These are phyloP conservation scores for Mythimna lalbum DNA, from an alignment of 2,888 invertebrate genomes.

Conservation along the genomic window DNA sequence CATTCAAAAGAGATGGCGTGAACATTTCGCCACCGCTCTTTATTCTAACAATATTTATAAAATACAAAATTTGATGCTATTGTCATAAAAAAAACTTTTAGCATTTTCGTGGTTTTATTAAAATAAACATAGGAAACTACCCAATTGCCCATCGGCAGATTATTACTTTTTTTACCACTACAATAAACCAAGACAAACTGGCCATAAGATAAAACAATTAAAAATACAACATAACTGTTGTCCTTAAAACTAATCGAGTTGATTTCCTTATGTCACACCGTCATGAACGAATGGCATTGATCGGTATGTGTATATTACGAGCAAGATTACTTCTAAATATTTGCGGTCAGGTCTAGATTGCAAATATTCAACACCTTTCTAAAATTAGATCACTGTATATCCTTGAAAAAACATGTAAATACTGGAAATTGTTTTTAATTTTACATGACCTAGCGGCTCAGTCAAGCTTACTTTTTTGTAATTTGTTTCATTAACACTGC, in stretches of 20 bases:
- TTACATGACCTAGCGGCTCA: neutral
- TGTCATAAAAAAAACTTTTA: too few relatives aligned
- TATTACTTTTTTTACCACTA: neutral
- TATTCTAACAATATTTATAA: too few relatives aligned
- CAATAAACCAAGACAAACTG: neutral
- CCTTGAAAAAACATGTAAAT: slow-evolving; percentile 19
- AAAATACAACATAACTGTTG: slow-evolving; percentile 17
- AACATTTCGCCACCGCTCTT: too few relatives aligned
- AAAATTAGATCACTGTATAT: slow-evolving; percentile 22
- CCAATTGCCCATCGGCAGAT: too few relatives aligned
- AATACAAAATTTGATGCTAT: too few relatives aligned
- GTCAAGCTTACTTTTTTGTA: too few relatives aligned
- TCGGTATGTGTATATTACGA: slow-evolving; percentile 28
- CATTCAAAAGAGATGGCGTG: too few relatives aligned
- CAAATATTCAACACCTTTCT: slow-evolving; percentile 20
- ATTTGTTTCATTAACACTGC: too few relatives aligned
- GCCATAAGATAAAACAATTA: slow-evolving; percentile 23
- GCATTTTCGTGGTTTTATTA: too few relatives aligned
- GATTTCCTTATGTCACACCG: slow-evolving; percentile 44
- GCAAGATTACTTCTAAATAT: slow-evolving; percentile 26
- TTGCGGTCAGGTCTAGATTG: slow-evolving; percentile 25
- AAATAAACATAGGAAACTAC: too few relatives aligned
- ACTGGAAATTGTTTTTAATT: neutral
- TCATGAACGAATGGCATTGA: slow-evolving; percentile 37
- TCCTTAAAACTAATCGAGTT: slow-evolving; percentile 39